phyloP scores from a whole-genome alignment of 2,797 vertebrate genomes.

The Tragelaphus eurycerus region DNA sequence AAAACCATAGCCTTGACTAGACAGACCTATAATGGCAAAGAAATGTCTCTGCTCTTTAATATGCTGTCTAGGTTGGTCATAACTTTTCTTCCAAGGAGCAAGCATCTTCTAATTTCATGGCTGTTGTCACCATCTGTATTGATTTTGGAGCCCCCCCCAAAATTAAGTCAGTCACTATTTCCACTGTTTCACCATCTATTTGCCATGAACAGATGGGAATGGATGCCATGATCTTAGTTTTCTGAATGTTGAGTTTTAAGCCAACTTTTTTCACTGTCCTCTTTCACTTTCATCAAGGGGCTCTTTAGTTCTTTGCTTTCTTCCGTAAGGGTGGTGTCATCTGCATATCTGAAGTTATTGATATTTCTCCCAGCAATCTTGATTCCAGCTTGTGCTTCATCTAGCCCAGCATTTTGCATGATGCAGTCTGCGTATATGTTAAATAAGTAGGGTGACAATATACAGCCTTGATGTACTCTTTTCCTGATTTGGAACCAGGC shows the following conservation, averaged over 20 bases:
- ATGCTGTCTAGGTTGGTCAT: not conserved
- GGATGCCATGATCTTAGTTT: not conserved
- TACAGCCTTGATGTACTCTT: not conserved
- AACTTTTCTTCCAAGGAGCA: not conserved
- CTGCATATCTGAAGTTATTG: not conserved
- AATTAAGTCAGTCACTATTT: not conserved
- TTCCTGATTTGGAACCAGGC: not conserved
- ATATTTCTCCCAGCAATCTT: not conserved
- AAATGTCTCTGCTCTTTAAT: not conserved
- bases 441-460: not conserved
- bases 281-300: not conserved
- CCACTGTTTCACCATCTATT: not conserved
- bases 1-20: not conserved
- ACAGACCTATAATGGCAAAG: not conserved
- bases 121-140: not conserved
- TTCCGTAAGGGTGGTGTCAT: not conserved
- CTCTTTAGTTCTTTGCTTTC: not conserved
- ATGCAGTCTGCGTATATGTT: not conserved
- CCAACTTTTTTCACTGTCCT: not conserved
- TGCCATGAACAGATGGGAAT: not conserved
- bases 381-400: not conserved
- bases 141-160: not conserved
- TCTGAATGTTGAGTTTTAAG: not conserved
- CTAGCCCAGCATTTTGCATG: fast-evolving
- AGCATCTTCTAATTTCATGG: not conserved